Evolutionary conservation across 1,140 invertebrate genomes (phyloP).

Genomic region (Caenorhabditis remanei): DNA sequence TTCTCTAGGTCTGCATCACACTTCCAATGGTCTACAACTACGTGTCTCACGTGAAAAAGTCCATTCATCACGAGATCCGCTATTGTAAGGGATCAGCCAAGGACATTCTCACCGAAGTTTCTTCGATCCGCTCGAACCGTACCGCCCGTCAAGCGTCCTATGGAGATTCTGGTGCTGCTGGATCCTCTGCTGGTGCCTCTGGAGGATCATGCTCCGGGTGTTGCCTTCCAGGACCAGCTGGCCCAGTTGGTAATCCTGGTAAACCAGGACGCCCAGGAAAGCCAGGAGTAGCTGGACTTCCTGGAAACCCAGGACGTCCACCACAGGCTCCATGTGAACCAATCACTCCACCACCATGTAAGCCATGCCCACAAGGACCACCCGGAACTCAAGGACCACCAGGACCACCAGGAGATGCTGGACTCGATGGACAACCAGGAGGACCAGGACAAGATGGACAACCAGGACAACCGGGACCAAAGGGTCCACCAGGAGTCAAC

Average conservation of each 20-base stretch:
- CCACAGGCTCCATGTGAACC: conserved; percentile 44
- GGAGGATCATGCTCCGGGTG: conserved; percentile 66
- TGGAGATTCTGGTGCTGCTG: conserved; percentile 57
- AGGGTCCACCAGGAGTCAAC: conserved; percentile 63
- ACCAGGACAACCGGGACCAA: conserved; percentile 52
- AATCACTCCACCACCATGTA: conserved; percentile 44
- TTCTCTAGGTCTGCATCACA: conserved; percentile 53
- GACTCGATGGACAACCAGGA: conserved; percentile 48
- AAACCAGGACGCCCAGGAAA: conserved; percentile 65
- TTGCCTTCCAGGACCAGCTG: conserved; percentile 66
- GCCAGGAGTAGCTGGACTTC: conserved; percentile 62
- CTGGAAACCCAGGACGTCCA: conserved; percentile 55
- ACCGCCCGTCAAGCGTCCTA: conserved; percentile 67
- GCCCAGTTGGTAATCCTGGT: conserved; percentile 64
- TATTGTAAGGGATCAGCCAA: conserved; percentile 66
- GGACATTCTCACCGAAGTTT: conserved; percentile 67
- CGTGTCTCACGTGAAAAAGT: conserved; percentile 59
- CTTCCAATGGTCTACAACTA: conserved; percentile 64
- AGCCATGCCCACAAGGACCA: conserved; percentile 48
- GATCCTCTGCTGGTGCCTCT: not conserved
- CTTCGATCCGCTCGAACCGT: conserved; percentile 64
- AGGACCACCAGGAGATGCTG: conserved; percentile 51
- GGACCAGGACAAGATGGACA: conserved; percentile 63
- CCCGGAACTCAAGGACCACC: conserved; percentile 45
- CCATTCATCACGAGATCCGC: conserved; percentile 61